Conservation (phyloP, 2,797 vertebrate species). For the Vespertilio murinus region DNA sequence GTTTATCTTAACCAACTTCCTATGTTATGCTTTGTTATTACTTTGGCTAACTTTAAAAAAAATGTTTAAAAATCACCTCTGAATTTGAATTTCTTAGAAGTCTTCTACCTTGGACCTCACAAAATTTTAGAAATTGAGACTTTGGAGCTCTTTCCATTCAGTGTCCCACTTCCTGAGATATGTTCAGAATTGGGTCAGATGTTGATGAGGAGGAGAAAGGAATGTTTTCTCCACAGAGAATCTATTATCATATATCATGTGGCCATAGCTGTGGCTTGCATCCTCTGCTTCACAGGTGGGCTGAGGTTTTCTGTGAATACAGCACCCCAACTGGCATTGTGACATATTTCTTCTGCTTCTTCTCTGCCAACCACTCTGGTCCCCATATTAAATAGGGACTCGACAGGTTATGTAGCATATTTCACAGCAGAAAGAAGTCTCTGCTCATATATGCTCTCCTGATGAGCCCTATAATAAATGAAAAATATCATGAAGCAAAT, state of each 20-base stretch:
- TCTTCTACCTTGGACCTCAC: neutral
- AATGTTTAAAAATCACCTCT: neutral
- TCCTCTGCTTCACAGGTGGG: neutral
- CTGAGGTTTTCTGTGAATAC: neutral
- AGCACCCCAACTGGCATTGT: neutral
- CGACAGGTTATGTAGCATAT: neutral
- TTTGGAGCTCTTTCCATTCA: neutral
- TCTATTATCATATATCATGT: neutral
- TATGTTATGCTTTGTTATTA: conserved; percentile 10
- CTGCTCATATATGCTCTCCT: neutral
- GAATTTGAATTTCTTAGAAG: conserved; percentile 5
- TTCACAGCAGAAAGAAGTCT: neutral
- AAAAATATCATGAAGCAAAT: neutral
- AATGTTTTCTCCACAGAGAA: neutral
- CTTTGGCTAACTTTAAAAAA: neutral
- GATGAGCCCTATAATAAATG: neutral
- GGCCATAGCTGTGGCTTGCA: neutral
- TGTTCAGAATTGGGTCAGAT: conserved; percentile 4
- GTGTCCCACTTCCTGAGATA: neutral
- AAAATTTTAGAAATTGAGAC: conserved; percentile 7
- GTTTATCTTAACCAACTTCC: neutral
- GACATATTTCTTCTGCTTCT: neutral
- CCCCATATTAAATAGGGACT: neutral
- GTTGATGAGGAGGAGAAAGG: neutral
- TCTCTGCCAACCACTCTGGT: neutral